Base-by-base conservation (phyloP, 2,888 invertebrate genomes). In the Cosmia pyralina region DNA sequence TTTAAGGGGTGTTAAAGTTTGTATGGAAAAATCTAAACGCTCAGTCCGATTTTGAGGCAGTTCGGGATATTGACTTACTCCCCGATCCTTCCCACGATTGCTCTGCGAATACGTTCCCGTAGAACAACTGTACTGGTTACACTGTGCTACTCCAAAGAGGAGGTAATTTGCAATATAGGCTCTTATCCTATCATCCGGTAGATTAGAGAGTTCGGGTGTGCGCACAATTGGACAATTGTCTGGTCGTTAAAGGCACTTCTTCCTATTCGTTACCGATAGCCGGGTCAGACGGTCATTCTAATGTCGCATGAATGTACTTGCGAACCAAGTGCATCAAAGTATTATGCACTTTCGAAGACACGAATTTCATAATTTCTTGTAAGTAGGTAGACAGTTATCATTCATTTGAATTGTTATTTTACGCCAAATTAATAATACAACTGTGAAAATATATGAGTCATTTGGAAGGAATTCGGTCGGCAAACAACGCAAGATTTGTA, bases 151-250 rank as follows among this genome's bases (percentile, higher is more conserved):
- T 34, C 22, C 63, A 69, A 73, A 79, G 68, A 75, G 87, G 86
- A 86, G 92, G 91, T 91, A 88, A 92, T 94, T 94, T 92, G 94
- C 93, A 81, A 92, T 90, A 90, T 84, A 75, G 81, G 85, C 91
- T 89, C 87, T 94, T 93, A 94, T 93, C 90, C 94, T 90, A 93
- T 93, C 91, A 91, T 87, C 79, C 82, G 85, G 89, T 89, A 91
- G 89, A 92, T 93, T 92, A 92, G 92, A 94, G 92, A 93, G 92
- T 92, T 88, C 88, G 85, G 86, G 85, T 86, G 85, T 77, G 77
- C 78, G 84, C 93, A 79, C 81, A 94, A 95, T 94, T 94, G 94
- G 89, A 90, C 90, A 93, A 94, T 94, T 94, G 94, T 88, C 68
- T 75, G 82, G 85, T 91, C 88, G 89, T 92, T 91, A 83, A 83